Conservation (phyloP, 2,113 vertebrate genomes). For the Gadus macrocephalus region DNA sequence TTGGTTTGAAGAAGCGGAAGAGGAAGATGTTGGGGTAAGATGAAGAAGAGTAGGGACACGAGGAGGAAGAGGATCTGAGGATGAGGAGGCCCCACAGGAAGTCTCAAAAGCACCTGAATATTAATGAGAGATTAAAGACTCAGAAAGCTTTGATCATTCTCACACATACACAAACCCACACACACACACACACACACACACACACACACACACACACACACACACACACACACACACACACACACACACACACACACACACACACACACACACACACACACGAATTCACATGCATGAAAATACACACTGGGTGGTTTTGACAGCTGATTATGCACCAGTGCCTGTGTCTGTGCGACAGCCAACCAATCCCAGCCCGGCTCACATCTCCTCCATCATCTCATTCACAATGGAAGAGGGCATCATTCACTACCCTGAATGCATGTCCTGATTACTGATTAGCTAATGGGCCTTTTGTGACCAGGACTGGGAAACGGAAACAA, state of each 20-base stretch:
- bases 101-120: slow-evolving; percentile 26
- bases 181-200: slow-evolving; percentile 10
- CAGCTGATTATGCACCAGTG: neutral
- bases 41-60: no score
- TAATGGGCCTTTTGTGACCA: no score
- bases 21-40: neutral
- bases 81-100: neutral
- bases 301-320: neutral
- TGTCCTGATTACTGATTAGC: no score
- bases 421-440: no score
- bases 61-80: no score
- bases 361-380: no score
- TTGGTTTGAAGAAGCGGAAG: no score
- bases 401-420: no score
- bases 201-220: slow-evolving; percentile 11
- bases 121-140: slow-evolving; percentile 41
- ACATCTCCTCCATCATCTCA: no score
- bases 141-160: slow-evolving; percentile 48
- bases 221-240: neutral
- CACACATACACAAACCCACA: slow-evolving; percentile 11
- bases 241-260: slow-evolving; percentile 3
- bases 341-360: no score
- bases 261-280: slow-evolving; percentile 1
- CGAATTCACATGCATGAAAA: neutral
- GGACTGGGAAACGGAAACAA: no score